Conservation (phyloP, 2,797 vertebrate species). For the Gastrophryne carolinensis region DNA sequence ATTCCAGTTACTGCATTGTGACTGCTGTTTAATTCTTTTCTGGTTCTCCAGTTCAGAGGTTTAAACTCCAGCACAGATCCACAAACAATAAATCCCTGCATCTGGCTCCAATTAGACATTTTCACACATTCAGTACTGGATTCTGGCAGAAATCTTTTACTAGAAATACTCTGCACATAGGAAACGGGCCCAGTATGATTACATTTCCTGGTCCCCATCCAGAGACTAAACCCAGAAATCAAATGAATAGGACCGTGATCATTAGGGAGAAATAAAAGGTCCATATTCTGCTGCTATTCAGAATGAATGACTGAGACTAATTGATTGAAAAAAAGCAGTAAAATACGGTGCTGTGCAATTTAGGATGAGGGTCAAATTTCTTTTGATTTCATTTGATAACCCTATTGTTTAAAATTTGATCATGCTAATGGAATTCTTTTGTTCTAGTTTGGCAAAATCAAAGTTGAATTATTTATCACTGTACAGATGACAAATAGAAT, state of each 20-base stretch:
- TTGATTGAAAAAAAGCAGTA: not conserved
- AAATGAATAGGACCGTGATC: conserved; percentile 19
- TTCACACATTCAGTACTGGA: conserved; percentile 30
- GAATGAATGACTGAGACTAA: conserved; percentile 7
- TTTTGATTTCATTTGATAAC: not conserved
- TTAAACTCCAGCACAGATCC: not conserved
- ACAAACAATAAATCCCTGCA: conserved; percentile 4
- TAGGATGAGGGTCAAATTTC: not conserved
- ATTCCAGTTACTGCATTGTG: no score
- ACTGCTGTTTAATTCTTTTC: not conserved
- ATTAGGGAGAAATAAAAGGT: conserved; percentile 2
- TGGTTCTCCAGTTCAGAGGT: not conserved
- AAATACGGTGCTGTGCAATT: not conserved
- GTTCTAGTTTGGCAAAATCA: not conserved
- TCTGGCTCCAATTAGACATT: conserved; percentile 29
- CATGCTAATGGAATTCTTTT: not conserved
- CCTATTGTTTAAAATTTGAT: not conserved
- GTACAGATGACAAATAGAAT: not conserved
- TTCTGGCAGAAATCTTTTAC: not conserved
- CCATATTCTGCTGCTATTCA: not conserved
- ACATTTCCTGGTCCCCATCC: conserved; percentile 7
- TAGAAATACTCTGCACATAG: conserved; percentile 7
- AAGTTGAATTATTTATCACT: no score
- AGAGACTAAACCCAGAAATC: conserved; percentile 7
- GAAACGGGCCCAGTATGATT: conserved; percentile 3